Evolutionary conservation across 2,113 vertebrate genomes (phyloP).

Genomic region (Myotis brandtii): DNA sequence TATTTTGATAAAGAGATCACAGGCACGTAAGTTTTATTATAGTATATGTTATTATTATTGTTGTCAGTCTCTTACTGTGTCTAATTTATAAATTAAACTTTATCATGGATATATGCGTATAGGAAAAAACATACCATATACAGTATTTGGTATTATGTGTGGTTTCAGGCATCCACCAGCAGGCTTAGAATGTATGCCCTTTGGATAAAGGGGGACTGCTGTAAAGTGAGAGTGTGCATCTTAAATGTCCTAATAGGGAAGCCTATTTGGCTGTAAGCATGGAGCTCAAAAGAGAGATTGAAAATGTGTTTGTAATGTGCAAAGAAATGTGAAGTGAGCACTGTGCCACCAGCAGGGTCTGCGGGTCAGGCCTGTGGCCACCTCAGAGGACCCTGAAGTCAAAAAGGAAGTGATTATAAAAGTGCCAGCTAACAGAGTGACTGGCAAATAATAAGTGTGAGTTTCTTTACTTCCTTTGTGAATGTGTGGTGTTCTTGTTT

Average conservation of each 20-base stretch:
- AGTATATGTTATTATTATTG: background rate
- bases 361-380: background rate
- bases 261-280: background rate
- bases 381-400: background rate
- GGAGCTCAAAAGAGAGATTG: background rate
- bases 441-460: background rate
- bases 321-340: background rate
- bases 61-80: background rate
- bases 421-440: background rate
- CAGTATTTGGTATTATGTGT: background rate
- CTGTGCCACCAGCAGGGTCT: background rate
- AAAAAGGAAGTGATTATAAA: background rate
- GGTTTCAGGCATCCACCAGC: background rate
- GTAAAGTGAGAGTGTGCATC: background rate
- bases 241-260: background rate
- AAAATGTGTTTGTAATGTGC: background rate
- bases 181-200: background rate
- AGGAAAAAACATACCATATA: background rate
- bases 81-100: background rate
- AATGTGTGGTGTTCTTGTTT: background rate
- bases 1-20: background rate
- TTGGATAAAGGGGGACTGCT: background rate
- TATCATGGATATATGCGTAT: background rate
- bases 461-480: background rate
- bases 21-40: background rate